Evolutionary conservation across 2,113 vertebrate species (phyloP).

Genomic region (Nothocercus julius): DNA sequence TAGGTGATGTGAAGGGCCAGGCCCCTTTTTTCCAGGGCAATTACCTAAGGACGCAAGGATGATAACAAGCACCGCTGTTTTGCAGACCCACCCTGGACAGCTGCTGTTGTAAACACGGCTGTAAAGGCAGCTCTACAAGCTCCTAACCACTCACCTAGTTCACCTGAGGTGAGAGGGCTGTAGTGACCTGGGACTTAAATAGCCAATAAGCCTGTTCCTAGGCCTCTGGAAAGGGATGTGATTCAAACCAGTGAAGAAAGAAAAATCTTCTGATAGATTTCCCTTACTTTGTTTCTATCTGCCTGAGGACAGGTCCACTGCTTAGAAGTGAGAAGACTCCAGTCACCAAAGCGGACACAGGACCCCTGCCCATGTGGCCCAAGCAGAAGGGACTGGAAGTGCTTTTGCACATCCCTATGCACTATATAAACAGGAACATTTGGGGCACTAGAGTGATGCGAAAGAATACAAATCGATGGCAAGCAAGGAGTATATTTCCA

Average conservation of each 20-base stretch:
- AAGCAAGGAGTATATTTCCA: neutral
- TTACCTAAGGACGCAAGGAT: neutral
- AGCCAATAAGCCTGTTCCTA: neutral
- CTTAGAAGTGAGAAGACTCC: neutral
- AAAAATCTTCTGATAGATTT: neutral
- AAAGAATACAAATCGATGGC: neutral
- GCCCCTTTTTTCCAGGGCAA: neutral
- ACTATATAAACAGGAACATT: neutral
- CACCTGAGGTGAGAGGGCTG: neutral
- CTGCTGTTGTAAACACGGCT: neutral
- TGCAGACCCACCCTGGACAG: neutral
- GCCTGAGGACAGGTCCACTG: neutral
- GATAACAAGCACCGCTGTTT: accelerated
- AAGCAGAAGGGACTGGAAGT: neutral
- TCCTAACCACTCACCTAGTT: neutral
- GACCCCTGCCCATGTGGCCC: neutral
- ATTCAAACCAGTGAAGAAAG: neutral
- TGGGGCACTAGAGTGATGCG: accelerated
- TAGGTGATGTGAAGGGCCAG: neutral
- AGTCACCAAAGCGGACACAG: accelerated
- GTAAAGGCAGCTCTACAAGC: neutral
- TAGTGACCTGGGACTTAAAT: neutral
- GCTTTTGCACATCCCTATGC: neutral
- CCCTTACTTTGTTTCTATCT: neutral
- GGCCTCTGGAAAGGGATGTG: neutral